phyloP scores from a whole-genome alignment of 2,113 vertebrate genomes.

The Crotalus viridis region DNA sequence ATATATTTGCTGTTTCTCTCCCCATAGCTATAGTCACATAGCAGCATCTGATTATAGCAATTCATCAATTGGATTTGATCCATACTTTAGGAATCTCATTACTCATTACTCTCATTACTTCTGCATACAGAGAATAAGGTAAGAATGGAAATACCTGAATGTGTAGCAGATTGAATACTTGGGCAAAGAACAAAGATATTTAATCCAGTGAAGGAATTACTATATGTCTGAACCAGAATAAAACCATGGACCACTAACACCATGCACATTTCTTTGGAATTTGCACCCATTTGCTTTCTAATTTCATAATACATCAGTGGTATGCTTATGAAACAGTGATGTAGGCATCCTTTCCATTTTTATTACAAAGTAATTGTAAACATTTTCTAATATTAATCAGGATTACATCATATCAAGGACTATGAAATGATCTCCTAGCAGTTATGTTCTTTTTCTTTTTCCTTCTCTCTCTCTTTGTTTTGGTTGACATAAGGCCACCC shows the following conservation, averaged over 20 bases:
- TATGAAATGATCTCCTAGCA: not conserved
- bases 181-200: not conserved
- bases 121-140: not conserved
- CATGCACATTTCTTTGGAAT: not conserved
- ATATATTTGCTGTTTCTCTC: not conserved
- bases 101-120: not conserved
- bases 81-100: not conserved
- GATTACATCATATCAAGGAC: not conserved
- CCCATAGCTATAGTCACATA: not conserved
- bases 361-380: not conserved
- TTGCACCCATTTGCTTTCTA: not conserved
- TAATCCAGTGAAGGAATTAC: not conserved
- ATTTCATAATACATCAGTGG: not conserved
- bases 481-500: not conserved
- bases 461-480: not conserved
- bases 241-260: not conserved
- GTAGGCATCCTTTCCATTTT: not conserved
- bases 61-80: not conserved
- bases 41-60: not conserved
- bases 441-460: not conserved
- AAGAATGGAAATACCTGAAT: not conserved
- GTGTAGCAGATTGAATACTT: not conserved
- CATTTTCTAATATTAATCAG: not conserved
- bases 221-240: not conserved
- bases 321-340: conserved; percentile 9